These are phyloP conservation scores for Machimus atricapillus DNA, from an alignment of 2,888 invertebrate genomes.

Conservation along the genomic window DNA sequence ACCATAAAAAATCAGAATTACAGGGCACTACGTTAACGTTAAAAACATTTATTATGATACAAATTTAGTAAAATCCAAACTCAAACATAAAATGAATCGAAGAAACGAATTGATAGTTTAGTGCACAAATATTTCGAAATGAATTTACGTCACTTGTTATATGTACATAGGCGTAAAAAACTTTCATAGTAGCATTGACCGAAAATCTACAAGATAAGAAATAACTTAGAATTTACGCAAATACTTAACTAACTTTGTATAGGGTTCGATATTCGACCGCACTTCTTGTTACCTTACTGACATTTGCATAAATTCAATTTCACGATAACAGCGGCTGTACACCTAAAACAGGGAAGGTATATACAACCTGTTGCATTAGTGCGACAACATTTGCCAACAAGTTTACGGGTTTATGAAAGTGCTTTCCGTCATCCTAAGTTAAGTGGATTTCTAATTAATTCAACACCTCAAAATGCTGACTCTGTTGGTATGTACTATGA, in stretches of 20 bases:
- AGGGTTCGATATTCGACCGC: not conserved
- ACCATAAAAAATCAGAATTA: not conserved
- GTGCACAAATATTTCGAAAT: not conserved
- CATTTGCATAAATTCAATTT: slow-evolving; percentile 33
- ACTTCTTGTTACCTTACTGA: not conserved
- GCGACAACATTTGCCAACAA: not conserved
- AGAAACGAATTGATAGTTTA: not conserved
- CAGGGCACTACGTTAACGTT: not conserved
- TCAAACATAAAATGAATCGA: not conserved
- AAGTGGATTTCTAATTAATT: not conserved
- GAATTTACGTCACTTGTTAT: not conserved
- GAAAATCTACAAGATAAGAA: not conserved
- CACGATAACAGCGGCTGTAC: not conserved
- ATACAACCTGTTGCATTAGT: slow-evolving; percentile 15
- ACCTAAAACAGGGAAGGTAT: not conserved
- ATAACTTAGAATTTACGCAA: not conserved
- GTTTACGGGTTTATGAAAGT: not conserved
- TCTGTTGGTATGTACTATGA: slow-evolving; percentile 6
- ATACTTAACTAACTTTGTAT: not conserved
- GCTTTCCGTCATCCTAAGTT: not conserved
- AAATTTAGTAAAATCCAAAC: not conserved
- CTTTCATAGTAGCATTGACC: not conserved
- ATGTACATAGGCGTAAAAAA: not conserved
- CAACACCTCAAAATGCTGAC: slow-evolving; percentile 14
- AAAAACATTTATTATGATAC: not conserved